These are phyloP conservation scores for Sarcophaga carnaria DNA, from an alignment of 2,888 invertebrate genomes.

Conservation along the genomic window DNA sequence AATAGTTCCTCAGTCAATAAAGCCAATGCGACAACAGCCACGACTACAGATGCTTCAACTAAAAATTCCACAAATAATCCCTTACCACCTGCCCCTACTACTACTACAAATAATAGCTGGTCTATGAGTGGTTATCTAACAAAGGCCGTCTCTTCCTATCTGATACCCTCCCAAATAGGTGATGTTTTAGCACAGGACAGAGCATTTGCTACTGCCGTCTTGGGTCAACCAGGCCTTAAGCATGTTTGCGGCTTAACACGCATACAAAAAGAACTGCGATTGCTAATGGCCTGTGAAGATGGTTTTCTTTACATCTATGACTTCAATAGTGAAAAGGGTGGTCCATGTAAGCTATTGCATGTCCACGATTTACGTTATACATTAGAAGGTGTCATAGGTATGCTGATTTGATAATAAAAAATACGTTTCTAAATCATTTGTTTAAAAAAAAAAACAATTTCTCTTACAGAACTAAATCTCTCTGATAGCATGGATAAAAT, in stretches of 20 bases:
- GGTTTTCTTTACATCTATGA: conserved; percentile 81
- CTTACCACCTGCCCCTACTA: conserved; percentile 45
- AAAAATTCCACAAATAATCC: conserved; percentile 12
- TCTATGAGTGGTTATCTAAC: conserved; percentile 77
- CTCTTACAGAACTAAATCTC: conserved; percentile 75
- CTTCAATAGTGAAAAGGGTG: conserved; percentile 79
- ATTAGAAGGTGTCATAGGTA: conserved; percentile 80
- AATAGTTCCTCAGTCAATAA: not conserved
- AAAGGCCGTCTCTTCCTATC: conserved; percentile 80
- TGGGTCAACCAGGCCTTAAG: conserved; percentile 79
- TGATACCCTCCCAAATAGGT: conserved; percentile 80
- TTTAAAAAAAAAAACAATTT: too few species aligned
- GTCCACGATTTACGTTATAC: conserved; percentile 80
- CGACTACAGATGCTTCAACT: conserved; percentile 8
- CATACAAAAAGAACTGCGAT: conserved; percentile 78
- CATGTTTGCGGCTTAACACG: conserved; percentile 80
- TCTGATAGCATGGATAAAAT: conserved; percentile 76
- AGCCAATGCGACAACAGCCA: not conserved
- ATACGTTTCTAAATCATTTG: too few species aligned
- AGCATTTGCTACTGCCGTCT: conserved; percentile 80
- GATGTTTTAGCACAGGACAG: conserved; percentile 81
- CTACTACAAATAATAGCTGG: conserved; percentile 73
- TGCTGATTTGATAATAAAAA: conserved; percentile 7
- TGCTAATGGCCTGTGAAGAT: conserved; percentile 81
- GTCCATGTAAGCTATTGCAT: conserved; percentile 78